These are phyloP conservation scores for Coreoperca whiteheadi DNA, from an alignment of 2,113 vertebrate species.

Conservation along the genomic window DNA sequence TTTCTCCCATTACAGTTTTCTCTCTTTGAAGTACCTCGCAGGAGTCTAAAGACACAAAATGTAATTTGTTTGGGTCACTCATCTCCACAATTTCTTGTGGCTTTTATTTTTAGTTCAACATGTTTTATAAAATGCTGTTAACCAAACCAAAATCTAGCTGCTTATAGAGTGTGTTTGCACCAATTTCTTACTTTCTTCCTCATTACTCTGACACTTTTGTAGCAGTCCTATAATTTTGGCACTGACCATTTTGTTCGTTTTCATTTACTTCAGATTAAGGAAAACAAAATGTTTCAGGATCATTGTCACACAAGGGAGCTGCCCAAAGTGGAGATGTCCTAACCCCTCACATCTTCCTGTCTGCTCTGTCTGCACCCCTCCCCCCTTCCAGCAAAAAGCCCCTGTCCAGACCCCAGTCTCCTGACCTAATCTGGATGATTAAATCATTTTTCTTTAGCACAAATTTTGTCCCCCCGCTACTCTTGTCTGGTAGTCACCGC, in stretches of 20 bases:
- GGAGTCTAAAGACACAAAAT: slow-evolving; percentile 8
- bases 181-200: background rate
- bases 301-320: slow-evolving; percentile 56
- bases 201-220: background rate
- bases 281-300: slow-evolving; percentile 22
- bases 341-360: slow-evolving; percentile 72
- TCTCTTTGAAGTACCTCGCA: background rate
- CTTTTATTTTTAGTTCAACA: background rate
- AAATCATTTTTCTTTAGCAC: slow-evolving; percentile 82
- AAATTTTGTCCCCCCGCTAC: slow-evolving; percentile 76
- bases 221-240: background rate
- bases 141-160: background rate
- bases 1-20: background rate
- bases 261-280: background rate
- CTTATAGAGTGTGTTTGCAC: background rate
- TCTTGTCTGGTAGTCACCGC: slow-evolving; percentile 71
- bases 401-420: slow-evolving; percentile 76
- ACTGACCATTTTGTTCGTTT: background rate
- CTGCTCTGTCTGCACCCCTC: slow-evolving; percentile 64
- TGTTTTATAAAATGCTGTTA: background rate
- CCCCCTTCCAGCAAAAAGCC: slow-evolving; percentile 66
- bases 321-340: slow-evolving; percentile 68
- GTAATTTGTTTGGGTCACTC: background rate
- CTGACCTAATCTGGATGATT: slow-evolving; percentile 87
- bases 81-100: background rate